Evolutionary conservation across 2,113 vertebrate species (phyloP), one percentile per base, ranked within the genome.

Genomic region (Syrrhaptes paradoxus): DNA sequence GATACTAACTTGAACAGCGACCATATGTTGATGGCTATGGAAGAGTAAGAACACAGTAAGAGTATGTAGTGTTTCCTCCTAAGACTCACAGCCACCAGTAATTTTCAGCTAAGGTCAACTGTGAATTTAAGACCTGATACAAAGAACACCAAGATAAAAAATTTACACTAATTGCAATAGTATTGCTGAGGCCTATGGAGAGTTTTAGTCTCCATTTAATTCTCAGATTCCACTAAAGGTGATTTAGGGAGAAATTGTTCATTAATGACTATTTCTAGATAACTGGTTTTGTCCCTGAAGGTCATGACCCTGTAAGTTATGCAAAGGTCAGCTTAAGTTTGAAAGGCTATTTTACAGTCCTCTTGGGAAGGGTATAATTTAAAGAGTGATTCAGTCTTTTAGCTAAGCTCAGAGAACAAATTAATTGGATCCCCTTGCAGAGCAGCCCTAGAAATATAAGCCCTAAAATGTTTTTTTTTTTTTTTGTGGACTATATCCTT

Each of bases 191-290:
- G 26, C 2, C 63, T 51, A 24, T 48, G 28, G 67, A 83, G 83
- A 90, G 71, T 90, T 88, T 70, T 62, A 83, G 28, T 77, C 32
- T 66, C 51, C 8, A 46, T 48, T 90, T 95, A 66, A 80, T 86
- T 92, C 58, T 86, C 25, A 62, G 29, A 83, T 70, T 93, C 68
- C 32, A 84, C 80, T 86, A 89, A 70, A 92, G 8, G 43, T 90
- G 59, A 80, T 77, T 95, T 94, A 90, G 51, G 34, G 52, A 91
- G 49, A 93, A 93, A 85, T 29, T 79, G 29, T 70, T 90, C 36
- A 43, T 70, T 88, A 21, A 34, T 84, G n/a, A 51, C 55, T 83
- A 66, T 34, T 74, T 83, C 25, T 84, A 67, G 43, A 77, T 67
- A 96, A 86, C 54, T n/a, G 16, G 0, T 36, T 95, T 76, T 65